phyloP scores from a whole-genome alignment of 1,140 invertebrate genomes.

The Neelides sp. region DNA sequence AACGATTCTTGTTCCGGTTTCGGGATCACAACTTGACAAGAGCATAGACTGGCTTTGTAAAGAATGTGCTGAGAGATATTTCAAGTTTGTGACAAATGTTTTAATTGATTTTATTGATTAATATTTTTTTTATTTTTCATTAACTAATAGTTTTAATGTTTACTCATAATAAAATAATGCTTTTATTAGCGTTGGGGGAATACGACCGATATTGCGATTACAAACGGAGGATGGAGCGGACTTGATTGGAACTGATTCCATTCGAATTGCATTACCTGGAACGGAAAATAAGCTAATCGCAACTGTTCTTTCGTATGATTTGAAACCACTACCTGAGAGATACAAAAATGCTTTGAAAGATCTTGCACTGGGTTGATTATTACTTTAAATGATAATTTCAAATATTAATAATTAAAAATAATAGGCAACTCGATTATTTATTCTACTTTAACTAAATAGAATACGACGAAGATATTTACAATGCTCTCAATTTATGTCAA shows the following conservation, averaged over 20 bases:
- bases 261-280: conserved; percentile 12
- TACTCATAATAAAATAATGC: background rate
- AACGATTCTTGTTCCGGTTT: conserved; percentile 19
- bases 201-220: conserved; percentile 13
- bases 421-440: too few relatives aligned
- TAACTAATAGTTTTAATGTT: too few relatives aligned
- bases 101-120: too few relatives aligned
- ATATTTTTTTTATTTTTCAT: too few relatives aligned
- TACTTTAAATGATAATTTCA: too few relatives aligned
- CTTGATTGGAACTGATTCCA: conserved; percentile 18
- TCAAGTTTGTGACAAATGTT: conserved; percentile 14
- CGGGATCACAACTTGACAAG: conserved; percentile 1
- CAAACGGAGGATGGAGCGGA: conserved; percentile 22
- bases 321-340: conserved; percentile 7
- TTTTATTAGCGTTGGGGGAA: background rate
- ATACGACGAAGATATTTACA: conserved; percentile 1
- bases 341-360: conserved; percentile 10
- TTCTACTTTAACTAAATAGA: too few relatives aligned
- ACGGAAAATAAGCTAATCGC: conserved; percentile 20
- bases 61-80: conserved; percentile 17
- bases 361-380: conserved; percentile 6
- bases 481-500: conserved; percentile 9
- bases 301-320: conserved; percentile 10
- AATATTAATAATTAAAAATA: too few relatives aligned
- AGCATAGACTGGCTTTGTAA: conserved; percentile 25